Percentiles rank a stretch among this genome's conserved stretches.
These are phyloP conservation scores for Drosophila dives DNA, from an alignment of 2,888 invertebrate species.

Conservation along the genomic window DNA sequence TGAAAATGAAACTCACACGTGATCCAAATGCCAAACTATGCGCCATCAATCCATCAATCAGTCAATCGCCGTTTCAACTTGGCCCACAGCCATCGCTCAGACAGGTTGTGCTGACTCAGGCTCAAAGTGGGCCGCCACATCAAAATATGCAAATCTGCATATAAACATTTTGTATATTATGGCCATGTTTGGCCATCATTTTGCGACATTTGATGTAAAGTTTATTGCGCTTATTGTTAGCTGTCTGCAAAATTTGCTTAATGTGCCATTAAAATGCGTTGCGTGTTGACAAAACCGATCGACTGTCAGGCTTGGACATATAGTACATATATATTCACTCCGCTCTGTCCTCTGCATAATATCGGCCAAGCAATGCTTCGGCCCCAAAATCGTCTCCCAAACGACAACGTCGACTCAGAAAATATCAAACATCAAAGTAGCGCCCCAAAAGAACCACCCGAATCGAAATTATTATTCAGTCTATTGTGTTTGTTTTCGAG, in stretches of 20 bases:
- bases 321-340: constrained; percentile 14
- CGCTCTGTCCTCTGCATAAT: constrained; percentile 9
- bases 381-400: constrained; percentile 23
- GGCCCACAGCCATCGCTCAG: constrained; percentile 1
- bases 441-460: constrained; percentile 10
- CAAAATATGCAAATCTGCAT: constrained; percentile 3
- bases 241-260: constrained; percentile 79
- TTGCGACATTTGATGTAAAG: constrained; percentile 58
- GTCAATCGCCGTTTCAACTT: constrained; percentile 10
- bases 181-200: constrained; percentile 50
- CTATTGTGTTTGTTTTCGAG: not conserved
- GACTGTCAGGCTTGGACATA: constrained; percentile 59
- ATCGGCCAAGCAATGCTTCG: not conserved
- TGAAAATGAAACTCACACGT: constrained; percentile 62
- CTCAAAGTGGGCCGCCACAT: constrained; percentile 47
- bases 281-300: constrained; percentile 56
- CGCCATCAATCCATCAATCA: constrained; percentile 5
- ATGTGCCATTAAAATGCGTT: constrained; percentile 81
- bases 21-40: constrained; percentile 52
- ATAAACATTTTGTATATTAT: constrained; percentile 12
- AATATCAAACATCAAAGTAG: constrained; percentile 42
- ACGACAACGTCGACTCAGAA: constrained; percentile 10
- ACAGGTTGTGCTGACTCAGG: constrained; percentile 17
- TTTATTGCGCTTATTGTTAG: constrained; percentile 80
- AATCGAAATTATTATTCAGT: constrained; percentile 24